phyloP scores from a whole-genome alignment of 2,113 vertebrate genomes.

The Leuciscus idus region DNA sequence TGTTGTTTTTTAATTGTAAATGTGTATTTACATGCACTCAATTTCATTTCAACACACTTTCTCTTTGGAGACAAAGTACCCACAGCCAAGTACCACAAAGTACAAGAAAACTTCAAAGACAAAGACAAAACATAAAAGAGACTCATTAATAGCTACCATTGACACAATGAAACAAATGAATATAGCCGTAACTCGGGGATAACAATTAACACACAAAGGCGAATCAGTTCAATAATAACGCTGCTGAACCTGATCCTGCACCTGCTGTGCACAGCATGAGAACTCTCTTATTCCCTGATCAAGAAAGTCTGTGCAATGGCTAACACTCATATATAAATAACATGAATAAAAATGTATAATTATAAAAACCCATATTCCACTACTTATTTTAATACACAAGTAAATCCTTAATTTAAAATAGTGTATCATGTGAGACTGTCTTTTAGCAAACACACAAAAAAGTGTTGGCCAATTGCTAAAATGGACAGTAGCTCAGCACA shows the following conservation, averaged over 20 bases:
- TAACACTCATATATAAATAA: not conserved
- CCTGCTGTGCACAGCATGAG: not conserved
- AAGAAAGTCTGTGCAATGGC: not conserved
- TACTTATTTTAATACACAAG: not conserved
- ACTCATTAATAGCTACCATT: not conserved
- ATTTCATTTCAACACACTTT: not conserved
- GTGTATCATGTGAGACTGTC: too few relatives aligned
- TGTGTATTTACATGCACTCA: too few relatives aligned
- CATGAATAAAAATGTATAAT: not conserved
- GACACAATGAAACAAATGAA: slow-evolving; percentile 11
- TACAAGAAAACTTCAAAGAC: not conserved
- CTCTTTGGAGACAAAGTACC: not conserved
- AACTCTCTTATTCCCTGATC: not conserved
- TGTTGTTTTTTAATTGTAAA: too few relatives aligned
- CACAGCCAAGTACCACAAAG: not conserved
- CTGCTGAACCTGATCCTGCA: not conserved
- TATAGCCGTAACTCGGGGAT: not conserved
- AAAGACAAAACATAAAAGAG: not conserved
- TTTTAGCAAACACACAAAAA: too few relatives aligned
- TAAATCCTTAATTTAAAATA: too few relatives aligned
- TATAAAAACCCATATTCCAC: not conserved
- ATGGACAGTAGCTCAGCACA: not conserved
- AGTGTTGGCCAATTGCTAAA: too few relatives aligned
- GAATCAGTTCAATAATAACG: not conserved
- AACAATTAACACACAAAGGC: not conserved